Percentiles rank a stretch among this genome's conserved stretches.
These are phyloP conservation scores for Myocastor coypus DNA, from an alignment of 2,113 vertebrate species.

Conservation along the genomic window DNA sequence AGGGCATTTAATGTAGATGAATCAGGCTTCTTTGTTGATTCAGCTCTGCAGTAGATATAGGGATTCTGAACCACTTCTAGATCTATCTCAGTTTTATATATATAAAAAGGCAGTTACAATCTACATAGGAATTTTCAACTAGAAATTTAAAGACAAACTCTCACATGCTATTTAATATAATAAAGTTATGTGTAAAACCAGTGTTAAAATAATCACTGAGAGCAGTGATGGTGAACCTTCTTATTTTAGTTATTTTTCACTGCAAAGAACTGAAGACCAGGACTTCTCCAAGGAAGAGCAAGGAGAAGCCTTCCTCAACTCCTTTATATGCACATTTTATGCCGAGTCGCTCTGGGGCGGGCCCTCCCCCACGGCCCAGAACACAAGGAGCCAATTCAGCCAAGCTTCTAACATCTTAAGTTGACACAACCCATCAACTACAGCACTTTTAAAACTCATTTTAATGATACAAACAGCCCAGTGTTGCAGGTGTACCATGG, in stretches of 20 bases:
- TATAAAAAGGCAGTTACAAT: neutral
- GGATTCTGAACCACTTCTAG: neutral
- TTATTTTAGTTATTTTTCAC: too few relatives aligned
- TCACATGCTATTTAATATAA: neutral
- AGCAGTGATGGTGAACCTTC: neutral
- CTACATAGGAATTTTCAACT: neutral
- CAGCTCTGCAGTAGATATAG: fast-evolving
- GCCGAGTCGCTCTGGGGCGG: too few relatives aligned
- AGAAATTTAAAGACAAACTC: neutral
- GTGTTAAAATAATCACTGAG: neutral
- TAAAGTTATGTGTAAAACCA: neutral
- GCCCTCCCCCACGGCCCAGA: too few relatives aligned
- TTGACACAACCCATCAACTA: too few relatives aligned
- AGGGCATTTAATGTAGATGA: neutral
- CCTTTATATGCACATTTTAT: too few relatives aligned
- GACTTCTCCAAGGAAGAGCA: too few relatives aligned
- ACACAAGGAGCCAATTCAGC: too few relatives aligned
- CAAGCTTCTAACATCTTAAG: too few relatives aligned
- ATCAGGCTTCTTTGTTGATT: neutral
- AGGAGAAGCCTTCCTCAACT: too few relatives aligned
- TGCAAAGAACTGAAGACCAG: too few relatives aligned
- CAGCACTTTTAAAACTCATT: neutral
- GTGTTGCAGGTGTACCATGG: neutral
- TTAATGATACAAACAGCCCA: neutral
- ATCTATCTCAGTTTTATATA: neutral